Evolutionary conservation across 2,797 vertebrate species (phyloP).

Genomic region (Taenioides sp.): DNA sequence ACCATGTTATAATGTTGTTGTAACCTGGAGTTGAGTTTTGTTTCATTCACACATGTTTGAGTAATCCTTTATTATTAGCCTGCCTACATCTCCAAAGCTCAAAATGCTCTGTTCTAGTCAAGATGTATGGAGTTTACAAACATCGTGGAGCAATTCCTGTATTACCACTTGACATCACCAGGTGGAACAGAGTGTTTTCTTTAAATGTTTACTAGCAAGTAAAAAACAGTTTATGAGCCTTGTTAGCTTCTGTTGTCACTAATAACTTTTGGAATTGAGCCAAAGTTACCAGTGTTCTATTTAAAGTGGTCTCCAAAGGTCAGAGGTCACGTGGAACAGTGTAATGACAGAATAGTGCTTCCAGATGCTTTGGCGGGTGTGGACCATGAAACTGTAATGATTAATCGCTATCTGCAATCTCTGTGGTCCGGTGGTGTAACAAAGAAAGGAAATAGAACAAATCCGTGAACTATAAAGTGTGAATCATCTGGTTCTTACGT

Average conservation of each 20-base stretch:
- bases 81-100: too few species aligned
- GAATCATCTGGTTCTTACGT: background rate
- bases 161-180: too few species aligned
- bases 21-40: too few species aligned
- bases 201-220: too few species aligned
- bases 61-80: too few species aligned
- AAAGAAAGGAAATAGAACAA: too few species aligned
- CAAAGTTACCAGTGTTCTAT: slow-evolving; percentile 33
- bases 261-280: slow-evolving; percentile 34
- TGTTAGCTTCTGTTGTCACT: slow-evolving; percentile 44
- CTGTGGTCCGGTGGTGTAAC: background rate
- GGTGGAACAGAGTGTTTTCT: too few species aligned
- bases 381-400: background rate
- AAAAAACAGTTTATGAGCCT: slow-evolving; percentile 1
- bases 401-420: background rate
- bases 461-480: background rate
- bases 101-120: too few species aligned
- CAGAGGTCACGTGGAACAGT: slow-evolving; percentile 39
- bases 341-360: slow-evolving; percentile 33
- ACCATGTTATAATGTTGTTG: too few species aligned
- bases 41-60: too few species aligned
- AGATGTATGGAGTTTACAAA: too few species aligned
- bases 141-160: too few species aligned
- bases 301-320: slow-evolving; percentile 40
- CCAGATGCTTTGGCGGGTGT: slow-evolving; percentile 43